These are phyloP conservation scores for Morbakka virulenta DNA, from an alignment of 30 jellyfish, hydroid and myxozoan species.

Conservation along the genomic window DNA sequence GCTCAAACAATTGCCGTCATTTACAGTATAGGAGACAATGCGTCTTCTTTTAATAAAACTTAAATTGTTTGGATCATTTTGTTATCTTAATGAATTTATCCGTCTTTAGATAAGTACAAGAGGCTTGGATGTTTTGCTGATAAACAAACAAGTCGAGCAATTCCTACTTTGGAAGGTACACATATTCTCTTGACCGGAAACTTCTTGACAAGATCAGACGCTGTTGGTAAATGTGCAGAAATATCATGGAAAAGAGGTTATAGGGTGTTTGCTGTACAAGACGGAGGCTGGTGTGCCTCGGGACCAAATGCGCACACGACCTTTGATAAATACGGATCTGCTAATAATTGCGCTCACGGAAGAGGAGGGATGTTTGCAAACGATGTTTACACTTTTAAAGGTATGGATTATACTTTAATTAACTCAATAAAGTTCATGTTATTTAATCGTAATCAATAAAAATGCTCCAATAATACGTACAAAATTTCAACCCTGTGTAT, in stretches of 20 bases:
- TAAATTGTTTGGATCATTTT: too few relatives aligned
- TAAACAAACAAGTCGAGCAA: slow-evolving; percentile 23
- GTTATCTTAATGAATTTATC: too few relatives aligned
- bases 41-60: too few relatives aligned
- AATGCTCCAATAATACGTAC: not conserved
- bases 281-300: slow-evolving; percentile 95
- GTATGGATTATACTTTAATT: slow-evolving; percentile 7
- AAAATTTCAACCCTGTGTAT: too few relatives aligned
- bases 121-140: slow-evolving; percentile 93
- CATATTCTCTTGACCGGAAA: slow-evolving; percentile 72
- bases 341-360: slow-evolving; percentile 71
- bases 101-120: too few relatives aligned
- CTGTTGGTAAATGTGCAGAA: slow-evolving; percentile 69
- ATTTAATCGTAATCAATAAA: not conserved
- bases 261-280: slow-evolving; percentile 83
- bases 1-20: too few relatives aligned
- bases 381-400: slow-evolving; percentile 63
- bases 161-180: slow-evolving; percentile 67
- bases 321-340: slow-evolving; percentile 61
- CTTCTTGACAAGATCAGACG: slow-evolving; percentile 71
- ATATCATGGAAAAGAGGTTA: slow-evolving; percentile 63
- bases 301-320: slow-evolving; percentile 56
- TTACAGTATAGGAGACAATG: too few relatives aligned
- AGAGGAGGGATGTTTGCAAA: slow-evolving; percentile 88
- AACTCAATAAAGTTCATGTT: not conserved